phyloP scores from a whole-genome alignment of 1,140 invertebrate species.

The Nasonia vitripennis region DNA sequence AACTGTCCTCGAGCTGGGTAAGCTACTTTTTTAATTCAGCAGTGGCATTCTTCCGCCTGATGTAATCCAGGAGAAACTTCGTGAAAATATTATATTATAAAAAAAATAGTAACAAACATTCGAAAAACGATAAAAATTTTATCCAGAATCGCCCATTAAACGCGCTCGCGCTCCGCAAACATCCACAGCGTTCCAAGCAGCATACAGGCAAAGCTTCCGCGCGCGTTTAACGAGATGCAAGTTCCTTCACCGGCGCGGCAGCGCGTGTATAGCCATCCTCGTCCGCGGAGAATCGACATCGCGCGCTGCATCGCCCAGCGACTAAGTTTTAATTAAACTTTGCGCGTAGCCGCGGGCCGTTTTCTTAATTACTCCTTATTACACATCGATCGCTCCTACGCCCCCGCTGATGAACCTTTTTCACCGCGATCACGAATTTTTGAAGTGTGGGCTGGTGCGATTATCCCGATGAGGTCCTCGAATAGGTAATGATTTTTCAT shows the following conservation, averaged over 20 bases:
- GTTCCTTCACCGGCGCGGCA: not conserved
- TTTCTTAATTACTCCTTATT: conserved; percentile 40
- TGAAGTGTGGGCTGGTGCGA: not conserved
- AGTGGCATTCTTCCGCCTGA: too few relatives aligned
- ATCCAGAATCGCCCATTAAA: not conserved
- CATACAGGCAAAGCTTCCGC: not conserved
- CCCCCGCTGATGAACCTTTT: not conserved
- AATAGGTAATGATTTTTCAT: too few relatives aligned
- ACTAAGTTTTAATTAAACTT: conserved; percentile 47
- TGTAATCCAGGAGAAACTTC: too few relatives aligned
- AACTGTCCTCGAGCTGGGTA: too few relatives aligned
- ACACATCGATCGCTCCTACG: not conserved
- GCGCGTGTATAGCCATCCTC: not conserved
- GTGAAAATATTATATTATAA: too few relatives aligned
- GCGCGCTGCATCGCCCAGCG: not conserved
- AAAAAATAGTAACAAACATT: too few relatives aligned
- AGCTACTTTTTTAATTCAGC: too few relatives aligned
- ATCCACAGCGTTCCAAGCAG: not conserved
- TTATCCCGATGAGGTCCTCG: too few relatives aligned
- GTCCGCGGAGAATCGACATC: conserved; percentile 9
- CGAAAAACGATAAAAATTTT: not conserved
- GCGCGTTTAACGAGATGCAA: conserved; percentile 26
- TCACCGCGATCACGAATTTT: not conserved
- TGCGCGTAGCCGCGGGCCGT: not conserved
- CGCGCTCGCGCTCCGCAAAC: not conserved